Evolutionary conservation across 1,140 invertebrate species (phyloP).

Genomic region (Thaumatotibia leucotreta): DNA sequence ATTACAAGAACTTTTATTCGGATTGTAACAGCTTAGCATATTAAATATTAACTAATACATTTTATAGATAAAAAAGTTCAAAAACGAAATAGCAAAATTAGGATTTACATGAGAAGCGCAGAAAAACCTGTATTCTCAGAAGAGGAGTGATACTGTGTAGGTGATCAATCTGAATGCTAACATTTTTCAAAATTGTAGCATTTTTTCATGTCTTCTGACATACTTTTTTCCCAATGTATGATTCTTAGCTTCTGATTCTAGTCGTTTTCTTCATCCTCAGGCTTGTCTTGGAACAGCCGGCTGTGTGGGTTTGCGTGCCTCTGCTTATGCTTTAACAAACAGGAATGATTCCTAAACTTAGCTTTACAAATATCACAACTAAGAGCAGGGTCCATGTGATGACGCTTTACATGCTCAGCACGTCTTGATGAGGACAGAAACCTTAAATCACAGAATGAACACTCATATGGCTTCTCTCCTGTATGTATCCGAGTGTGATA

Average conservation of each 20-base stretch:
- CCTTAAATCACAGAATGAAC: constrained; percentile 23
- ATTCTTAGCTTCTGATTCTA: not conserved
- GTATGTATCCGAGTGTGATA: constrained; percentile 30
- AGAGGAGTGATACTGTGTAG: too few species aligned
- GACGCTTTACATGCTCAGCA: constrained; percentile 21
- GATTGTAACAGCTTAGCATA: too few species aligned
- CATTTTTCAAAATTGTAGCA: too few species aligned
- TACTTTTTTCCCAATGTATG: too few species aligned
- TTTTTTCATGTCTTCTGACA: too few species aligned
- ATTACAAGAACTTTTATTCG: too few species aligned
- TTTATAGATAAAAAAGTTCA: too few species aligned
- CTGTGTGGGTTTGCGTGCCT: not conserved
- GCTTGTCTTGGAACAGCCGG: not conserved
- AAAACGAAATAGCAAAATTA: too few species aligned
- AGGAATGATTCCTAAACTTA: constrained; percentile 18
- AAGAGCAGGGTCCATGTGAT: constrained; percentile 17
- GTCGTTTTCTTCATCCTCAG: not conserved
- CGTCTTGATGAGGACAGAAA: constrained; percentile 28
- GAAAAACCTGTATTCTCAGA: too few species aligned
- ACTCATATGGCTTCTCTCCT: constrained; percentile 33
- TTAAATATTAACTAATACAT: too few species aligned
- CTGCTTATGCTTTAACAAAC: constrained; percentile 23
- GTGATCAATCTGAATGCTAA: too few species aligned
- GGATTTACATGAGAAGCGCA: too few species aligned
- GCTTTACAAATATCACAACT: constrained; percentile 29